phyloP scores from a whole-genome alignment of 2,113 vertebrate genomes.

The Opisthocomus hoazin region DNA sequence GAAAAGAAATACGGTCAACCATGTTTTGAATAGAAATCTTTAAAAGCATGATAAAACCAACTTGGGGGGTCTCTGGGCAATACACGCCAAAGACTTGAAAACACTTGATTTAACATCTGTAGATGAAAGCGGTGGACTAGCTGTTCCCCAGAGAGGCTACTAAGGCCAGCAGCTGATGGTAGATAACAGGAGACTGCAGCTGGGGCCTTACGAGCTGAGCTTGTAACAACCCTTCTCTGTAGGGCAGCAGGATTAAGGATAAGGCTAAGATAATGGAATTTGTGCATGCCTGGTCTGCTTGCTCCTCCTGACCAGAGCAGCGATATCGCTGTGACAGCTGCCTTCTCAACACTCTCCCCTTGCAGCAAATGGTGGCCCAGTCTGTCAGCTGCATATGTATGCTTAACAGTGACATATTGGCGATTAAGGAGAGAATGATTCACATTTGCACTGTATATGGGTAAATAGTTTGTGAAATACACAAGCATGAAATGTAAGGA shows the following conservation, averaged over 20 bases:
- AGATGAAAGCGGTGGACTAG: slow-evolving; percentile 46
- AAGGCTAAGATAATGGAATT: slow-evolving; percentile 66
- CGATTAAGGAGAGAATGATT: slow-evolving; percentile 62
- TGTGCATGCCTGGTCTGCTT: slow-evolving; percentile 45
- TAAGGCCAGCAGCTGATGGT: slow-evolving; percentile 42
- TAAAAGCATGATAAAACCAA: not conserved
- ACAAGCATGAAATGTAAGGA: not conserved
- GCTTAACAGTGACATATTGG: slow-evolving; percentile 51
- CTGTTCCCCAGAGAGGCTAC: slow-evolving; percentile 39
- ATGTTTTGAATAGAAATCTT: not conserved
- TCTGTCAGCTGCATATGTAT: slow-evolving; percentile 30
- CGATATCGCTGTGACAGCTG: slow-evolving; percentile 60
- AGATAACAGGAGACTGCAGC: slow-evolving; percentile 61
- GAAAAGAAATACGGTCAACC: not conserved
- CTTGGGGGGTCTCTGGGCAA: not conserved
- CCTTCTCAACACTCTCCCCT: not conserved
- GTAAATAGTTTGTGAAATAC: slow-evolving; percentile 56
- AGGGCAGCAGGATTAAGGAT: slow-evolving; percentile 61
- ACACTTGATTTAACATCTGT: slow-evolving; percentile 61
- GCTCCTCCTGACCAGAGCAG: slow-evolving; percentile 44
- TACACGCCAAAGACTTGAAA: not conserved
- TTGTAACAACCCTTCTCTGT: slow-evolving; percentile 35
- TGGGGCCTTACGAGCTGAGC: slow-evolving; percentile 14
- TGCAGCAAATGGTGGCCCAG: slow-evolving; percentile 49
- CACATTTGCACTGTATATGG: not conserved